A percentile compares a stretch with the other conserved stretches of the same genome.
phyloP scores from a whole-genome alignment of 2,797 vertebrate genomes.

The Rhynchonycteris naso region DNA sequence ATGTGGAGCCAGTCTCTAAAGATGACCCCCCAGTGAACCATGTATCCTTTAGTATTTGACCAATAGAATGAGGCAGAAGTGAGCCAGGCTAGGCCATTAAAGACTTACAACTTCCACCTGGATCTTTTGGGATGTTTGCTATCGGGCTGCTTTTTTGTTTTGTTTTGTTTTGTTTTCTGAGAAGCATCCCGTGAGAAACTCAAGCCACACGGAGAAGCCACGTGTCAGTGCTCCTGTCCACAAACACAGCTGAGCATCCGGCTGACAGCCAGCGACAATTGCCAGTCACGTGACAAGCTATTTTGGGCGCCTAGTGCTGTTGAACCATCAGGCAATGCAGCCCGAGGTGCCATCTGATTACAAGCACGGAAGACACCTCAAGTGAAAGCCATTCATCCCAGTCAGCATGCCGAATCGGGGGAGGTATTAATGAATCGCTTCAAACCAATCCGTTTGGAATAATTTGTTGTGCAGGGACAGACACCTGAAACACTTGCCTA shows the following conservation, averaged over 20 bases:
- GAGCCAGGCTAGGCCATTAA: neutral
- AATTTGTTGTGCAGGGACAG: neutral
- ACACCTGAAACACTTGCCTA: neutral
- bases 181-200: neutral
- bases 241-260: neutral
- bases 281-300: neutral
- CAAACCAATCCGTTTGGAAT: neutral
- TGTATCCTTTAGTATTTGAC: neutral
- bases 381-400: neutral
- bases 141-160: neutral
- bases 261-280: neutral
- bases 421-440: neutral
- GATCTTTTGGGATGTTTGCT: neutral
- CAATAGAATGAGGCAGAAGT: neutral
- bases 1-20: neutral
- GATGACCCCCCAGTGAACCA: neutral
- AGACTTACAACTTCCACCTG: neutral
- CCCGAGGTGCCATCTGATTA: neutral
- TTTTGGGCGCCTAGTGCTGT: neutral
- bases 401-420: neutral
- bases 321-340: neutral
- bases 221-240: neutral
- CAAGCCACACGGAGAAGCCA: neutral
- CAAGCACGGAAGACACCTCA: neutral
- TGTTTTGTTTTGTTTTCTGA: neutral